These are phyloP conservation scores for Sinocyclocheilus rhinocerous DNA, from an alignment of 2,113 vertebrate species.

Conservation along the genomic window DNA sequence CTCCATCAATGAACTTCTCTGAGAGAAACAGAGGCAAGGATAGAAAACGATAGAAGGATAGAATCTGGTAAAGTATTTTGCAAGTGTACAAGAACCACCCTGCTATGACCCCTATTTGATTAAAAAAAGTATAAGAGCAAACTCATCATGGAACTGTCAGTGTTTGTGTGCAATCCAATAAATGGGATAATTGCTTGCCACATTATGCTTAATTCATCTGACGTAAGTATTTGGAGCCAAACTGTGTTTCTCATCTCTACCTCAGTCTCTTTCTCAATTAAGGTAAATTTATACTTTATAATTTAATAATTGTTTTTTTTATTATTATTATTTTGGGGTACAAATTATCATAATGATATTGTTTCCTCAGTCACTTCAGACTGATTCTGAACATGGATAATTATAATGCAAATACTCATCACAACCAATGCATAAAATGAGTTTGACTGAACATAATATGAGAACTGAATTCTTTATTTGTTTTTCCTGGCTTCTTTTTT, in stretches of 20 bases:
- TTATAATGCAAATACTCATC: neutral
- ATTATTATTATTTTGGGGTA: neutral
- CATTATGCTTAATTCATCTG: neutral
- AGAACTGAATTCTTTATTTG: neutral
- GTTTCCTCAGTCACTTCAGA: neutral
- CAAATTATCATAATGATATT: neutral
- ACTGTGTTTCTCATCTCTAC: neutral
- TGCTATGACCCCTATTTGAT: neutral
- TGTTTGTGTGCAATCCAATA: neutral
- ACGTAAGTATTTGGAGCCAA: neutral
- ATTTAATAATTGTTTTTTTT: neutral
- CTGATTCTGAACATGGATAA: neutral
- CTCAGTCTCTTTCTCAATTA: neutral
- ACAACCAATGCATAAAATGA: neutral
- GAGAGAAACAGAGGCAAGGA: slow-evolving; percentile 17
- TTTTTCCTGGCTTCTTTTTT: neutral
- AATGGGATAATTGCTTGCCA: neutral
- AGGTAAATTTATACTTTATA: neutral
- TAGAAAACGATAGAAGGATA: neutral
- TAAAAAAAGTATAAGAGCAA: neutral
- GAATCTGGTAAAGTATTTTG: too few relatives aligned
- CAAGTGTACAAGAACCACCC: neutral
- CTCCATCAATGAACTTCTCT: slow-evolving; percentile 81
- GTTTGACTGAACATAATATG: neutral
- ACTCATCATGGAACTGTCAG: neutral